A percentile compares a stretch with the other conserved stretches of the same genome.
These are phyloP conservation scores for Coptodon bakossiorum DNA, from an alignment of 2,113 vertebrate species.

Conservation along the genomic window DNA sequence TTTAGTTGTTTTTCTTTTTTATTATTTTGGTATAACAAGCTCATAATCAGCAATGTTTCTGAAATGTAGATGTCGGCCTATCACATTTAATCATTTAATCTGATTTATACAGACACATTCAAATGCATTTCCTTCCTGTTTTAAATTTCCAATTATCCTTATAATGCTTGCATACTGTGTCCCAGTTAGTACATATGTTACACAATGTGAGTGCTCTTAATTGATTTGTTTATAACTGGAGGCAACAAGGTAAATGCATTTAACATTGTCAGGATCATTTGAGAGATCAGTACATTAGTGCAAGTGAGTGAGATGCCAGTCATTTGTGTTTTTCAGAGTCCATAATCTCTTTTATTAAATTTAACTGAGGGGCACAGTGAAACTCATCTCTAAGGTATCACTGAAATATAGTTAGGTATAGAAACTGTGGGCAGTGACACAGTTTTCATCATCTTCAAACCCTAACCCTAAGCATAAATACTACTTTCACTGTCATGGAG, in stretches of 20 bases:
- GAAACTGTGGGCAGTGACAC: not conserved
- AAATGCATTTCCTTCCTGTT: not conserved
- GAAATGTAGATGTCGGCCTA: conserved; percentile 10
- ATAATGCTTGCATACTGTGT: not conserved
- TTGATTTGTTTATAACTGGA: conserved; percentile 23
- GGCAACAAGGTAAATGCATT: conserved; percentile 22
- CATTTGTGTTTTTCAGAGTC: conserved; percentile 3
- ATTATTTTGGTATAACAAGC: conserved; percentile 24
- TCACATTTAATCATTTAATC: conserved; percentile 37
- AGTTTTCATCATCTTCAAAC: not conserved
- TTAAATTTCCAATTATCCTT: conserved; percentile 2
- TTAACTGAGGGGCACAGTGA: conserved; percentile 3
- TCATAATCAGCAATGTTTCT: conserved; percentile 32
- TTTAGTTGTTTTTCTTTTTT: conserved; percentile 17
- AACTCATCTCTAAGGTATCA: not conserved
- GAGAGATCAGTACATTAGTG: not conserved
- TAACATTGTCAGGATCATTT: conserved; percentile 9
- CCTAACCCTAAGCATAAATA: not conserved
- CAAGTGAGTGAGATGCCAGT: not conserved
- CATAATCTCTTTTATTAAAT: conserved; percentile 13
- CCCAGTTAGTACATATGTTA: not conserved
- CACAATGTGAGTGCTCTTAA: not conserved
- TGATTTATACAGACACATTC: conserved; percentile 9
- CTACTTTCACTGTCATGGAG: not conserved
- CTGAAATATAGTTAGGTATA: not conserved